phyloP scores from a whole-genome alignment of 2,113 vertebrate species.

The Phyllostomus discolor region DNA sequence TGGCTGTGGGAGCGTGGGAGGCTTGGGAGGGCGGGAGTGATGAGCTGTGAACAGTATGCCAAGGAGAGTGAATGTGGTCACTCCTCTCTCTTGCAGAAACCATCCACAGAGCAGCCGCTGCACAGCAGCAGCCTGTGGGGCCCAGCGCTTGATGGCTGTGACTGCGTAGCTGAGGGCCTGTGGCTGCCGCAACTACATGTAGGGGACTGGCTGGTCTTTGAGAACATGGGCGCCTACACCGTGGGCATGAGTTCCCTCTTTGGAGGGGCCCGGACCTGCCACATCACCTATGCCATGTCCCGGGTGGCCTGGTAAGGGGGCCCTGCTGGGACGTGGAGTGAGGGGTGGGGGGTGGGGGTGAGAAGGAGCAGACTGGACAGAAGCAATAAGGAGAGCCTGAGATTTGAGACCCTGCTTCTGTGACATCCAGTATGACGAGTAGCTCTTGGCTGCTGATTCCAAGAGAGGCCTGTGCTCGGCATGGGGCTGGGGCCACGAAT shows the following conservation, averaged over 20 bases:
- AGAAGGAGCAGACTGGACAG: not conserved
- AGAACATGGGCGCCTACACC: constrained; percentile 84
- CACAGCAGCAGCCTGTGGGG: constrained; percentile 80
- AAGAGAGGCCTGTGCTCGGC: not conserved
- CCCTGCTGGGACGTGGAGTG: not conserved
- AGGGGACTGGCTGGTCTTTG: constrained; percentile 84
- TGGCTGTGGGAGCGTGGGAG: not conserved
- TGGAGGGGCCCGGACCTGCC: not conserved
- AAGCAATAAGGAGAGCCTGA: not conserved
- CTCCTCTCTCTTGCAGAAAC: constrained; percentile 65
- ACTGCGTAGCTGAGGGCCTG: constrained; percentile 73
- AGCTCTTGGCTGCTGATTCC: not conserved
- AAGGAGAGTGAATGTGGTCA: not conserved
- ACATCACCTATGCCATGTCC: constrained; percentile 80
- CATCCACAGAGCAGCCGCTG: constrained; percentile 58
- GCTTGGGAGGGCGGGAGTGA: not conserved
- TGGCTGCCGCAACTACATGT: constrained; percentile 78
- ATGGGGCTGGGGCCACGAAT: not conserved
- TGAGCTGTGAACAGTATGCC: not conserved
- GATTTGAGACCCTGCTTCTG: not conserved
- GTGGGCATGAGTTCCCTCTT: not conserved
- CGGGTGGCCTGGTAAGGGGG: constrained; percentile 81
- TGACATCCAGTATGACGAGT: not conserved
- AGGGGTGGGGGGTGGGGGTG: not conserved
- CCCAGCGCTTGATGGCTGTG: constrained; percentile 8